Evolutionary conservation across 2,113 vertebrate species (phyloP), one percentile per base, ranked within the genome.

Genomic region (Ophiodon elongatus): DNA sequence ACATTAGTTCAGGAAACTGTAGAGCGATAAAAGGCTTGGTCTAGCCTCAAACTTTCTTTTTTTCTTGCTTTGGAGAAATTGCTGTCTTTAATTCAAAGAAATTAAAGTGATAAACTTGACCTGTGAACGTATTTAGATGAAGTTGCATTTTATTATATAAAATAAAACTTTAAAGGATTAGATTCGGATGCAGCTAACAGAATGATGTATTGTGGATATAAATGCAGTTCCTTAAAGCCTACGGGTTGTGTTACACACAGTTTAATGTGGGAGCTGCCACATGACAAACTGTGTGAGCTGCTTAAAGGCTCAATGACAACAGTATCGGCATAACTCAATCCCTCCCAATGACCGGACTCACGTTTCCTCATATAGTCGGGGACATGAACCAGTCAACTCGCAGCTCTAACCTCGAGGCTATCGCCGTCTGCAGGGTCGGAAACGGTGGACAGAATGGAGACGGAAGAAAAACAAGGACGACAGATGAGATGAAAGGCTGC

Each of bases 331-430:
- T 33, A 21, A 79, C 56, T 64, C 29, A 47, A 29, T 35, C 27
- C 60, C 8, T 67, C n/a, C 29, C 9, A 8, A 64, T 43, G 45
- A 15, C 31, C 11, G 56, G 75, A 67, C n/a, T 14, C 14, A 37
- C 39, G 62, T 23, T 19, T 43, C 29, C 60, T 76, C 47, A 39
- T 1, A 67, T 0, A 19, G 21, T 70, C 29, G 27, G 14, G 45
- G 37, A 64, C 73, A 63, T 6, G 11, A 67, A 45, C 37, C 62
- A 41, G 41, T 50, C 72, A 13, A 75, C 45, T 52, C 47, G 43
- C 83, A 56, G 60, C 60, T 85, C 50, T 35, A 65, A 80, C 60
- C 73, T 72, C 11, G 17, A 31, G 72, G 73, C 60, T 72, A 66
- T 67, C 47, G 4, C 35, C 4, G 67, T 63, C 33, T 54, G 63